phyloP scores from a whole-genome alignment of 2,113 vertebrate genomes.

The Calidris pugnax region DNA sequence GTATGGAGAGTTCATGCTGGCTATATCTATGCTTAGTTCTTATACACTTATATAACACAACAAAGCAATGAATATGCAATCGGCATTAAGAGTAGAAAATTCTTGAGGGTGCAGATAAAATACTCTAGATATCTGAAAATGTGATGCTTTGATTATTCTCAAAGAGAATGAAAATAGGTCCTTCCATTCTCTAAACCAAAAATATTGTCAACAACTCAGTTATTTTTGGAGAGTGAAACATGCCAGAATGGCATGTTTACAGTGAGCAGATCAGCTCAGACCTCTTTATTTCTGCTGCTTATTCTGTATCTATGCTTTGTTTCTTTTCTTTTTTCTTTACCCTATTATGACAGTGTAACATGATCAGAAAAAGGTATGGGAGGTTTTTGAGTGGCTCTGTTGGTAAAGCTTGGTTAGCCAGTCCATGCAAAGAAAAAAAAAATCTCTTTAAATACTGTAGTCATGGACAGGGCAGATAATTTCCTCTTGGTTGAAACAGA shows the following conservation, averaged over 20 bases:
- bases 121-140: neutral
- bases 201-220: neutral
- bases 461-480: neutral
- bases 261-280: constrained; percentile 23
- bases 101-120: neutral
- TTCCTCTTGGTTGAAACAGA: neutral
- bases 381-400: neutral
- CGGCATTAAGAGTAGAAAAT: constrained; percentile 1
- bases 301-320: neutral
- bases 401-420: neutral
- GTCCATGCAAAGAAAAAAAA: neutral
- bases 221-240: constrained; percentile 46
- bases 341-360: neutral
- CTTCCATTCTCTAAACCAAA: neutral
- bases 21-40: neutral
- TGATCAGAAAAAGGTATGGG: neutral
- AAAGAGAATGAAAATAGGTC: neutral
- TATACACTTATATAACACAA: neutral
- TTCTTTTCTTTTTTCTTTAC: neutral
- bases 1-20: neutral
- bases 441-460: neutral
- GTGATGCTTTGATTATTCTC: constrained; percentile 16
- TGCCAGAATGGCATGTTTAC: constrained; percentile 7
- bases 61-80: constrained; percentile 9
- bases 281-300: neutral